A percentile compares a stretch with the other conserved stretches of the same genome.
Evolutionary conservation across 2,113 vertebrate species (phyloP).

Genomic region (Coreoperca whiteheadi): DNA sequence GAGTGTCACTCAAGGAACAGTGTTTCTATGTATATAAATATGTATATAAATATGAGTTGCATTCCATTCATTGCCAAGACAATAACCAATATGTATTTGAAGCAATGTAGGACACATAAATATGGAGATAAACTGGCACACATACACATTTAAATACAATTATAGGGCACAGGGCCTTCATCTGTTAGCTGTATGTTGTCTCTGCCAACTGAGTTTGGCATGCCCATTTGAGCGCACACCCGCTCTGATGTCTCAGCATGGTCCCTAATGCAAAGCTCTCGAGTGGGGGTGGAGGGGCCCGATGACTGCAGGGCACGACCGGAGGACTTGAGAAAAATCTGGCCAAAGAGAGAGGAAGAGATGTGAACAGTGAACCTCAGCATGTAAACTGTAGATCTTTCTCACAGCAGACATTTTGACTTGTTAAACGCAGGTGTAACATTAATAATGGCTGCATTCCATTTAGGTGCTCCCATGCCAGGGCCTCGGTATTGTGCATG

Average conservation of each 20-base stretch:
- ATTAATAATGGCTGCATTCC: constrained; percentile 8
- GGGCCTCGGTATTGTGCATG: background rate
- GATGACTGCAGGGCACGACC: constrained; percentile 46
- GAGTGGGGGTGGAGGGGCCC: constrained; percentile 7
- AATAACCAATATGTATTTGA: background rate
- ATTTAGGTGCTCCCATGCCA: background rate
- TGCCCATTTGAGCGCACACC: constrained; percentile 40
- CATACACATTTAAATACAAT: background rate
- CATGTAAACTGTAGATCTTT: background rate
- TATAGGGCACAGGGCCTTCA: constrained; percentile 40
- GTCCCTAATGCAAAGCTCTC: constrained; percentile 39
- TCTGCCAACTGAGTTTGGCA: constrained; percentile 46
- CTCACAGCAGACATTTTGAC: constrained; percentile 16
- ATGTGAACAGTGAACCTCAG: constrained; percentile 4
- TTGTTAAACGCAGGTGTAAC: background rate
- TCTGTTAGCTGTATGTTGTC: constrained; percentile 58
- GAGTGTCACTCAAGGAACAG: background rate
- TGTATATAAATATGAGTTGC: background rate
- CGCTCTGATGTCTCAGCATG: constrained; percentile 64
- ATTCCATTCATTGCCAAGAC: background rate
- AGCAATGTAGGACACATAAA: constrained; percentile 6
- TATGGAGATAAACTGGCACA: background rate
- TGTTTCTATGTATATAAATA: constrained; percentile 4
- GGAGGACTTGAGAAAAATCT: constrained; percentile 21
- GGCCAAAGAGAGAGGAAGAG: constrained; percentile 6